Conservation (phyloP, 2,797 vertebrate genomes). For the Aldrovandia affinis region DNA sequence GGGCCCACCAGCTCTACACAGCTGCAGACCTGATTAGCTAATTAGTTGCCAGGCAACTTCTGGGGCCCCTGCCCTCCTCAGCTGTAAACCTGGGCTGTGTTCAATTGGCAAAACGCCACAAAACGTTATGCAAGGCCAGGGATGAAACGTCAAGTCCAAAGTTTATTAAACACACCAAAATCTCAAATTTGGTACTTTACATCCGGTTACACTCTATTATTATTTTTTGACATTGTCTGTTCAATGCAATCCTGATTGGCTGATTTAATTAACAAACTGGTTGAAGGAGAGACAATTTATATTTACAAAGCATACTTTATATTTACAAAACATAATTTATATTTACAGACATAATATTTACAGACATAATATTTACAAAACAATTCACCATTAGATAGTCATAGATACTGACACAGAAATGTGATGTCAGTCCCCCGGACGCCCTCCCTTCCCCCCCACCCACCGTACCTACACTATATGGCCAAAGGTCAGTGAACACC, state of each 20-base stretch:
- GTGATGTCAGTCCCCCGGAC: no score
- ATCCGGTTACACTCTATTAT: neutral
- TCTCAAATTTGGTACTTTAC: no score
- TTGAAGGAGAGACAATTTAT: neutral
- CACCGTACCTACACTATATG: no score
- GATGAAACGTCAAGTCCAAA: neutral
- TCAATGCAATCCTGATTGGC: neutral
- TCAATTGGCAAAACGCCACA: slow-evolving; percentile 9
- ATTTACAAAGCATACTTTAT: no score
- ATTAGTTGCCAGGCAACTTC: slow-evolving; percentile 13
- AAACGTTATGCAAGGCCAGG: neutral
- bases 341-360: no score
- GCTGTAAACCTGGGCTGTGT: neutral
- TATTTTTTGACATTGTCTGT: neutral
- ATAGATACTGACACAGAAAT: no score
- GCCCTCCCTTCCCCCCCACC: no score
- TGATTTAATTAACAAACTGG: neutral
- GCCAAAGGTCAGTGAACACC: no score
- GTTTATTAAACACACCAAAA: neutral
- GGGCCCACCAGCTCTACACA: neutral
- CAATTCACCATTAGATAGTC: no score
- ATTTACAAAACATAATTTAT: no score
- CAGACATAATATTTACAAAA: no score
- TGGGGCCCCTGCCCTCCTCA: neutral
- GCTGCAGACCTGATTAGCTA: slow-evolving; percentile 7